Evolutionary conservation across 2,113 vertebrate species (phyloP), one percentile per base, ranked within the genome.

Genomic region (Scalopus aquaticus): DNA sequence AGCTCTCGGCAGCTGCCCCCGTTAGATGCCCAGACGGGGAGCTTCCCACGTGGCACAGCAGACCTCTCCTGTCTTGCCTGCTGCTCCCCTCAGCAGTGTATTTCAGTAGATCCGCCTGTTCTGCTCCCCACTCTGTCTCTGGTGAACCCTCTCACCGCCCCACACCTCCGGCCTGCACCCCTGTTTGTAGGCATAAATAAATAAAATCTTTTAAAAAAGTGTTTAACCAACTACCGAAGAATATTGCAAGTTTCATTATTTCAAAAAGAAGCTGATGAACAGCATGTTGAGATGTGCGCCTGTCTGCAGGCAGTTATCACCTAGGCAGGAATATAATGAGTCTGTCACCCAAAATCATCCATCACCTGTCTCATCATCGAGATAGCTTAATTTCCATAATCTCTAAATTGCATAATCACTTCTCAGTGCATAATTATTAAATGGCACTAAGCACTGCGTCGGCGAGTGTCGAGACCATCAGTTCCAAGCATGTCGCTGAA

Each of bases 331-430:
- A 51, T 58, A 65, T 72, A 80, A 88, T 54, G 64, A 92, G 70
- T 77, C 82, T 96, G 88, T 74, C 89, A 87, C 30, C 91, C 58
- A 0, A 56, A 89, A 82, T 79, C 89, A 91, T 76, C 65, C 93
- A 80, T 94, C 93, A 95, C 37, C 67, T 91, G 56, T 90, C 72
- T 92, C 35, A 60, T 90, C 79, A 94, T 65, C 73, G 86, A 92
- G 77, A 85, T 42, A 51, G 51, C 58, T 90, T 91, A 37, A 93
- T 95, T 94, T 93, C 54, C 84, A 85, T 88, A 80, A 96, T 90
- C 5, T 2, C 28, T 85, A 89, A 90, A 87, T 96, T 95, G 49
- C 42, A 91, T 80, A 96, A 90, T 76, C 76, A 58, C 42, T 91
- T 77, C 58, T 91, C 28, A 39, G 60, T 83, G 86, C 44, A 51